Evolutionary conservation across 2,113 vertebrate species (phyloP).

Genomic region (Centrocercus urophasianus): DNA sequence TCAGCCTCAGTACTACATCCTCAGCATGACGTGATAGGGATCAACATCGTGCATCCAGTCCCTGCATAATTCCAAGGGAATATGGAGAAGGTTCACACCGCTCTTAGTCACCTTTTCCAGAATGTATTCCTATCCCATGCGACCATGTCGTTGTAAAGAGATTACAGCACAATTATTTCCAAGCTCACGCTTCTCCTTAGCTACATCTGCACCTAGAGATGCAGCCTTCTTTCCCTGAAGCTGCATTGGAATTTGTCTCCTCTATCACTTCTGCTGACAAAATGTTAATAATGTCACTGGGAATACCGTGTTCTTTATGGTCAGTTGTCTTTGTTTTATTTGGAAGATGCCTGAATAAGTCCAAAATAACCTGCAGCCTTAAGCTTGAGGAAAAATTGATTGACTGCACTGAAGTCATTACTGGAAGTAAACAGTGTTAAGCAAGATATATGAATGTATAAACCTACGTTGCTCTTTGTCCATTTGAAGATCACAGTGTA

Average conservation of each 20-base stretch:
- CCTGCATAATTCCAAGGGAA: neutral
- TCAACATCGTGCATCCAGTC: neutral
- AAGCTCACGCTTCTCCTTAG: neutral
- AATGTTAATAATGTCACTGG: neutral
- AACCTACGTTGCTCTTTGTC: neutral
- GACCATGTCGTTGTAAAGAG: neutral
- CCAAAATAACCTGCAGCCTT: slow-evolving; percentile 21
- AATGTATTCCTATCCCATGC: neutral
- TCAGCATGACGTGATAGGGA: neutral
- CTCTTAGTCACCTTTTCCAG: neutral
- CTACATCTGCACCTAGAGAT: fast-evolving
- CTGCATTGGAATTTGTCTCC: neutral
- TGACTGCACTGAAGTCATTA: slow-evolving; percentile 40
- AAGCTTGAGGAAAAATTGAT: slow-evolving; percentile 41
- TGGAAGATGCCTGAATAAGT: slow-evolving; percentile 30
- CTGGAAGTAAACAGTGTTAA: slow-evolving; percentile 35
- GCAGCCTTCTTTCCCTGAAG: neutral
- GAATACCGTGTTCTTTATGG: neutral
- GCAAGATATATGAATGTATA: slow-evolving; percentile 20
- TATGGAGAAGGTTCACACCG: neutral
- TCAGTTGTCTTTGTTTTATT: slow-evolving; percentile 34
- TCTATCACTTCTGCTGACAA: neutral
- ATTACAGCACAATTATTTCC: neutral
- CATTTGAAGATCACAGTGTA: neutral
- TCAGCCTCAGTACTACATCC: neutral